Base-by-base conservation (phyloP, 1,140 invertebrate genomes). In the Drosophila rhopaloa region DNA sequence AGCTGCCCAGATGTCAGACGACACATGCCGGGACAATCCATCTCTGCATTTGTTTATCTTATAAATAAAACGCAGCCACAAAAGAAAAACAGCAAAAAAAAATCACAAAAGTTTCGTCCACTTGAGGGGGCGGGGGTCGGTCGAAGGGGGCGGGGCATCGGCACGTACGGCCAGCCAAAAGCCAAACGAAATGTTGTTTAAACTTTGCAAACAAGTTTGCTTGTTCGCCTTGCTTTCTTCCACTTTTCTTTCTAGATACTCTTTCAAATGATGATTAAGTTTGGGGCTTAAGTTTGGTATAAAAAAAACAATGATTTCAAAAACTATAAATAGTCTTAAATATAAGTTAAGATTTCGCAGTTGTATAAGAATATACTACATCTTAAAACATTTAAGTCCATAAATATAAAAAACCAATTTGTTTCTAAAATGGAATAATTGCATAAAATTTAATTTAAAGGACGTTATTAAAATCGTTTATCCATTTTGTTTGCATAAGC, bases 141-240 rank as follows among this genome's bases (percentile, higher is more conserved):
- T 46, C 10, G 24, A 43, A 8, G 48, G 32, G 44, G 61, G 40
- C 29, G 56, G 41, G n/a, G 43, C 60, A 51, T 16, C 44, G 61
- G 76, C 81, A 84, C 81, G 81, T 83, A 83, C 81, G 60, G 58
- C 66, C 81, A 73, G 74, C 54, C 76, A 66, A 74, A 71, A 81
- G 61, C 60, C 62, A 80, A 81, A 76, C 74, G 68, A 88, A 84
- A 89, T 89, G 84, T 89, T 89, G 80, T 88, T 88, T 88, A 88
- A 88, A 88, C 84, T 88, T 89, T 88, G 84, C 84, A 89, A 88
- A 88, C 83, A 88, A 88, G 76, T 84, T 83, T 89, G 84, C 80
- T 80, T 84, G 80, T 83, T 84, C 41, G 47, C 68, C 47, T 62
- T 70, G 62, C 77, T 85, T 76, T 71, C 70, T 70, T 76, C 24